Base-by-base conservation (phyloP, 2,888 invertebrate genomes). In the Andrena hattorfiana region DNA sequence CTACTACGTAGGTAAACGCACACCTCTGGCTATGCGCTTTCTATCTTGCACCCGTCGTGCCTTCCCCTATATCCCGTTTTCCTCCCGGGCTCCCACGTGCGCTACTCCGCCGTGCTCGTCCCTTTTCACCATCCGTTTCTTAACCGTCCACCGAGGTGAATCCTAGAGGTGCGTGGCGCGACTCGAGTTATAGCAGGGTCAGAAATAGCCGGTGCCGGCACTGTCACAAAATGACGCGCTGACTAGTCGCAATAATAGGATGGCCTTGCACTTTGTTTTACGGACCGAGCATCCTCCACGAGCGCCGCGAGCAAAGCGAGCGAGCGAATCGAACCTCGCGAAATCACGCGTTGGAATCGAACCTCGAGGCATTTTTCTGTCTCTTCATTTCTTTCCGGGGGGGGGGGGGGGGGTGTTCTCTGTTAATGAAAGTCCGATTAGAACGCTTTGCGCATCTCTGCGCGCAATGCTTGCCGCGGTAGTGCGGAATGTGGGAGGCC, bases 231-330 rank as follows among this genome's bases (percentile, higher is more conserved):
- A 89, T 90, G 89, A 86, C 84, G 85, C 87, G 89, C 85, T 13
- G 85, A 85, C 88, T 84, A 84, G 85, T 89, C 77, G 89, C 89
- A 91, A 91, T 91, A 90, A 91, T 91, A 92, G 90, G 89, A 88
- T 87, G 90, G 88, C 92, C 91, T 91, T 92, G 92, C 90, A 91
- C 92, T 91, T 91, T 89, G 90, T 87, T 89, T 90, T 87, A 89
- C 85, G 64, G 62, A 69, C 77, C 78, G 68, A 77, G 75, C 87
- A 77, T 87, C 87, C 82, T 82, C 86, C 85, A 84, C 77, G 76
- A 75, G 83, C 83, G 56, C 69, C 81, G 68, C 73, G 80, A 69
- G 62, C 69, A 35, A 78, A 48, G 68, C 73, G 77, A 69, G 62
- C 69, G 49, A 78, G 59, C 70, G 49, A 77, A 62, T 83, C 79